Conservation (phyloP, 2,888 invertebrate species). For the Capitulum mitella region DNA sequence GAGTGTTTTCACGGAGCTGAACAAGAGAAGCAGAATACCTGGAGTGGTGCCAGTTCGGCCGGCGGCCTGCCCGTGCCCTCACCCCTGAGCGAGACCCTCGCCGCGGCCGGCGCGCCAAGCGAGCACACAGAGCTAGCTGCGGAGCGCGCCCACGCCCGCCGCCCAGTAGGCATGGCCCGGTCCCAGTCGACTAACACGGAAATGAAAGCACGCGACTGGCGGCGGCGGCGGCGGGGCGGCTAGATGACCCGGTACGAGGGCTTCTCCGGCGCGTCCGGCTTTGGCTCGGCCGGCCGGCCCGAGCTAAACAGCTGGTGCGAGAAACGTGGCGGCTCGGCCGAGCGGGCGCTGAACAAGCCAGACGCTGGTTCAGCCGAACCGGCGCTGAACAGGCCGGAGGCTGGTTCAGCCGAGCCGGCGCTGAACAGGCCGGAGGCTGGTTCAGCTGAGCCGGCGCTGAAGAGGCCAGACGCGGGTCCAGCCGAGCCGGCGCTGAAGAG, state of each 20-base stretch:
- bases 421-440: too few relatives aligned
- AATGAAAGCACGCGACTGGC: conserved; percentile 21
- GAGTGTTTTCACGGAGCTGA: conserved; percentile 14
- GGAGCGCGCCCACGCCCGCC: background rate
- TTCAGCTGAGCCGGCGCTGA: too few relatives aligned
- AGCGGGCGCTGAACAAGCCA: too few relatives aligned
- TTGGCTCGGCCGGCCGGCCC: conserved; percentile 8
- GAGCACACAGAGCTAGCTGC: conserved; percentile 4
- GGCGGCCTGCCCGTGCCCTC: background rate
- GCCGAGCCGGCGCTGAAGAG: conserved; percentile 18
- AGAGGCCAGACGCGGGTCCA: too few relatives aligned
- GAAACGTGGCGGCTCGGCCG: conserved; percentile 4
- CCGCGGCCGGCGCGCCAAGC: background rate
- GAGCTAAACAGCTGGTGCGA: background rate
- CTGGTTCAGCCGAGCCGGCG: too few relatives aligned
- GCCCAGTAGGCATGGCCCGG: background rate
- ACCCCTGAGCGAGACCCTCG: background rate
- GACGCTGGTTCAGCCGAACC: too few relatives aligned
- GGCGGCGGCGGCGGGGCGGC: background rate
- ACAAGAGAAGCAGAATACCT: conserved; percentile 1
- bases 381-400: too few relatives aligned
- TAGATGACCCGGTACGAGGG: background rate
- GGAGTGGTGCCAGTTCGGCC: background rate
- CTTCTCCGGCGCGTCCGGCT: conserved; percentile 14
- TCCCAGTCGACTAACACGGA: background rate